These are phyloP conservation scores for Callocephalon fimbriatum DNA, from an alignment of 2,113 vertebrate genomes.

Conservation along the genomic window DNA sequence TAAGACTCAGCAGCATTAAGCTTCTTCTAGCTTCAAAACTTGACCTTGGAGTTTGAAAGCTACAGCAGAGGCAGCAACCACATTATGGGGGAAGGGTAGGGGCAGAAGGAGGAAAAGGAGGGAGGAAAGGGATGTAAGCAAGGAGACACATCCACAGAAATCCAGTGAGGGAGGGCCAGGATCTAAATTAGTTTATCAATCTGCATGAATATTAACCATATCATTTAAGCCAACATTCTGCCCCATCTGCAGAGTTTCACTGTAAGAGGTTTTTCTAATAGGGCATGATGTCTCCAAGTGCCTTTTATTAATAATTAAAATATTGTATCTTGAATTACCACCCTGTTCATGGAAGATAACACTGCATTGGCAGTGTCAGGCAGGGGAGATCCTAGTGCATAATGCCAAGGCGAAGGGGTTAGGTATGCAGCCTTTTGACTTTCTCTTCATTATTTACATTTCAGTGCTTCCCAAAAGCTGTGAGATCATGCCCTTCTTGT, in stretches of 20 bases:
- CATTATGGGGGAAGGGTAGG: background rate
- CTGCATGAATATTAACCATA: slow-evolving; percentile 73
- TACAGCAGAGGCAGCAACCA: background rate
- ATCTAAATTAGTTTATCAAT: slow-evolving; percentile 59
- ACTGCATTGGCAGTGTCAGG: slow-evolving; percentile 45
- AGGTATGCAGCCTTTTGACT: slow-evolving; percentile 1
- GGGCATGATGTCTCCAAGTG: slow-evolving; percentile 51
- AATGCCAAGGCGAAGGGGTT: background rate
- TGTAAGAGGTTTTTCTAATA: slow-evolving; percentile 60
- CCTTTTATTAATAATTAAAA: slow-evolving; percentile 77
- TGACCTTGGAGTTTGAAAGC: slow-evolving; percentile 37
- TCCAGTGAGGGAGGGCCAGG: slow-evolving; percentile 12
- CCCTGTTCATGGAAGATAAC: slow-evolving; percentile 36
- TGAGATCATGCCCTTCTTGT: background rate
- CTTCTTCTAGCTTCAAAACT: background rate
- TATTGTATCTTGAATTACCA: slow-evolving; percentile 54
- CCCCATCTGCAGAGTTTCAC: slow-evolving; percentile 52
- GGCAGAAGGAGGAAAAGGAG: background rate
- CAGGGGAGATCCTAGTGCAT: slow-evolving; percentile 40
- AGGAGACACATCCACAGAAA: background rate
- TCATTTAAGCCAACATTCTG: slow-evolving; percentile 53
- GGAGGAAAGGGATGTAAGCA: background rate
- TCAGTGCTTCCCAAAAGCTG: background rate
- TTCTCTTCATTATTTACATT: slow-evolving; percentile 39
- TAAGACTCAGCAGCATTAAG: background rate